Conservation (phyloP, 2,888 invertebrate genomes). For the Apamea epomidion region DNA sequence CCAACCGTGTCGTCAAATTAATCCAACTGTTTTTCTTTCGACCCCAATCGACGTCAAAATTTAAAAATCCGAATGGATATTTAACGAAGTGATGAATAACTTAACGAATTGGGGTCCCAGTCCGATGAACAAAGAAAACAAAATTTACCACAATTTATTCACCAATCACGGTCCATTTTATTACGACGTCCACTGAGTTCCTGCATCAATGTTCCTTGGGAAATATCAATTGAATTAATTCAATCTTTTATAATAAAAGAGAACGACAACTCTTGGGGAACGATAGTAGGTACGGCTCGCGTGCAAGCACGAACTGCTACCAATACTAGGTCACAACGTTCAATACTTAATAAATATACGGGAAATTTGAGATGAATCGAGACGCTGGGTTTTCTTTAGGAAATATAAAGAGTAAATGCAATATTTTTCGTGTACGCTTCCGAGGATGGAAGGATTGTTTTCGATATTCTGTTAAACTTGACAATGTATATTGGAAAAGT, state of each 20-base stretch:
- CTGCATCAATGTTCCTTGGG: slow-evolving; percentile 48
- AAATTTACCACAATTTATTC: slow-evolving; percentile 54
- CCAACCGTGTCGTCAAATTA: slow-evolving; percentile 9
- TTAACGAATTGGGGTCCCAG: slow-evolving; percentile 42
- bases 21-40: slow-evolving; percentile 27
- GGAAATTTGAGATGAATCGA: slow-evolving; percentile 59
- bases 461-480: slow-evolving; percentile 52
- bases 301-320: slow-evolving; percentile 40
- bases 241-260: slow-evolving; percentile 61
- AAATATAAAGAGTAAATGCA: slow-evolving; percentile 50
- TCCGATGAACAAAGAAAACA: slow-evolving; percentile 52
- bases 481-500: slow-evolving; percentile 28
- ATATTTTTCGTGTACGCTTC: slow-evolving; percentile 48
- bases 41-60: slow-evolving; percentile 11
- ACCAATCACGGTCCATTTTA: slow-evolving; percentile 55
- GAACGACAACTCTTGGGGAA: slow-evolving; percentile 41
- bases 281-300: slow-evolving; percentile 27
- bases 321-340: slow-evolving; percentile 60
- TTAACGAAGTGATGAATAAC: slow-evolving; percentile 57
- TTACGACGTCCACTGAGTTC: slow-evolving; percentile 35
- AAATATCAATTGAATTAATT: slow-evolving; percentile 64
- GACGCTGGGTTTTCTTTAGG: slow-evolving; percentile 51
- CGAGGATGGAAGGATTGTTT: slow-evolving; percentile 38
- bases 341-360: slow-evolving; percentile 63
- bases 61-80: slow-evolving; percentile 51